phyloP scores from a whole-genome alignment of 2,888 invertebrate species.

The Antitype chi region DNA sequence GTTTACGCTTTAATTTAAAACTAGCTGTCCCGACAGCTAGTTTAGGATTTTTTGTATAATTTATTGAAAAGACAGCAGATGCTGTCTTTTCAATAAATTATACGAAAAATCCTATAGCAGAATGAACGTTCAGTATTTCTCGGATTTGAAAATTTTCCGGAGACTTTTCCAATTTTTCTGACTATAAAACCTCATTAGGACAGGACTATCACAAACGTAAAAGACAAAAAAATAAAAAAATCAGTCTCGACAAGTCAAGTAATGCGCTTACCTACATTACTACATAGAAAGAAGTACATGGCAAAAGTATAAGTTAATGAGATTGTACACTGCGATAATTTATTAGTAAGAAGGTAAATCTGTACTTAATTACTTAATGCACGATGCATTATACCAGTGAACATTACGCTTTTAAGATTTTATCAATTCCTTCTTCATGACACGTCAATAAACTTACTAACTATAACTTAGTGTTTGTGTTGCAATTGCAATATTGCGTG shows the following conservation, averaged over 20 bases:
- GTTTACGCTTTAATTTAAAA: constrained; percentile 23
- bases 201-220: neutral
- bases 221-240: no score
- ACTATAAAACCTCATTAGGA: neutral
- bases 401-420: neutral
- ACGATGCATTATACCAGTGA: neutral
- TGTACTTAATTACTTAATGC: neutral
- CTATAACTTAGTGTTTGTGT: neutral
- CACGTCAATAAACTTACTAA: neutral
- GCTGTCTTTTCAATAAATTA: no score
- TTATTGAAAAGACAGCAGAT: no score
- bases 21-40: neutral
- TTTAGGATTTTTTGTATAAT: no score
- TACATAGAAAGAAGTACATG: neutral
- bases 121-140: neutral
- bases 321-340: neutral
- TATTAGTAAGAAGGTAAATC: neutral
- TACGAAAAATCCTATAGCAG: neutral
- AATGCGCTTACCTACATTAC: neutral
- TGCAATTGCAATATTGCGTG: constrained; percentile 31
- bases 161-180: neutral
- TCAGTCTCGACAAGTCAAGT: no score
- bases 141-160: neutral
- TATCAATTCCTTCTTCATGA: neutral
- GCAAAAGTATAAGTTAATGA: neutral